Evolutionary conservation across 92 coral and sea anemone genomes (phyloP).

Genomic region (Chrysogorgia sp.): DNA sequence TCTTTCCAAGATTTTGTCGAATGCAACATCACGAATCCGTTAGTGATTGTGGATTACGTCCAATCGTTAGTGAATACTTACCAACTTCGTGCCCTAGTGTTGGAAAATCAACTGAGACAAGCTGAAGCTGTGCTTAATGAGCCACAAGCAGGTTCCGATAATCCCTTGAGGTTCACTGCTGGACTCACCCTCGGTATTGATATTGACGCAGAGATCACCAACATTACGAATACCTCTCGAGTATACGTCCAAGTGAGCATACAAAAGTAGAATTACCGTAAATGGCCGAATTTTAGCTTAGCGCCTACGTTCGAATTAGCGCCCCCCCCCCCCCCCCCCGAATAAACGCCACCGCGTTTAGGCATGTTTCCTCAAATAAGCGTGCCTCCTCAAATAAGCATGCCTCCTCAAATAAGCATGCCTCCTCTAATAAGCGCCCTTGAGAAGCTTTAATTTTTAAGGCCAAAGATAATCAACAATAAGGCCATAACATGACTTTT

Average conservation of each 20-base stretch:
- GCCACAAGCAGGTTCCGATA: constrained; percentile 94
- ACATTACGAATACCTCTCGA: constrained; percentile 70
- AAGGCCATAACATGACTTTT: too few species aligned
- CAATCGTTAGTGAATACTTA: constrained; percentile 70
- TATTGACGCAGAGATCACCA: constrained; percentile 84
- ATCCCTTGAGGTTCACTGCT: constrained; percentile 87
- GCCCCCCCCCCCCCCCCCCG: too few species aligned
- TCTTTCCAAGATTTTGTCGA: constrained; percentile 91
- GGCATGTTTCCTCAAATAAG: too few species aligned
- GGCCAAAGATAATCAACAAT: too few species aligned
- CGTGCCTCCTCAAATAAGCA: too few species aligned
- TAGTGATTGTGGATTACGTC: constrained; percentile 74
- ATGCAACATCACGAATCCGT: constrained; percentile 90
- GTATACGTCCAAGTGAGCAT: constrained; percentile 84
- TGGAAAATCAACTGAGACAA: constrained; percentile 70
- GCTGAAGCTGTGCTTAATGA: constrained; percentile 81
- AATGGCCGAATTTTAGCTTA: neutral
- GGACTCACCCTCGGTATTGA: constrained; percentile 89
- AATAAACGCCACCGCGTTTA: too few species aligned
- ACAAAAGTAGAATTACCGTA: neutral
- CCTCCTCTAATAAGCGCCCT: too few species aligned
- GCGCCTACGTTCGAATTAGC: too few species aligned
- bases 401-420: too few species aligned
- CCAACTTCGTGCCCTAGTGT: constrained; percentile 59
- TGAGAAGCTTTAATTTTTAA: too few species aligned